phyloP scores from a whole-genome alignment of 92 coral and sea anemone genomes.

The Paramuricea clavata region DNA sequence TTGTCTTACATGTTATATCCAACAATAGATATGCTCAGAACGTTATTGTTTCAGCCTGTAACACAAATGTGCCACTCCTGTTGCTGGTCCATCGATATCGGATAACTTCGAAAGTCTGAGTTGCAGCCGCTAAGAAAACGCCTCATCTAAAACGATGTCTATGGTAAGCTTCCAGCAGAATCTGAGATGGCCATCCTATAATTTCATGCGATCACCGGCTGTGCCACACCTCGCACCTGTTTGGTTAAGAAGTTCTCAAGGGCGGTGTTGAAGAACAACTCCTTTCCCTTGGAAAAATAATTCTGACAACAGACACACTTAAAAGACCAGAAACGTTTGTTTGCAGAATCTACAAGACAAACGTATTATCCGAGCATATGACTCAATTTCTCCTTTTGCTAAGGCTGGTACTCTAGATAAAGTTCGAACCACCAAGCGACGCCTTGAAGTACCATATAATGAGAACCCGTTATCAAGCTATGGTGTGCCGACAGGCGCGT shows the following conservation, averaged over 20 bases:
- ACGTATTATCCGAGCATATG: constrained; percentile 22
- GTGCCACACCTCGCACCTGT: constrained; percentile 48
- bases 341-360: constrained; percentile 24
- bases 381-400: constrained; percentile 52
- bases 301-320: constrained; percentile 23
- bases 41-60: constrained; percentile 30
- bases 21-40: background rate
- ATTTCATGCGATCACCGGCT: constrained; percentile 51
- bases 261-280: constrained; percentile 53
- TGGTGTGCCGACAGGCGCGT: constrained; percentile 62
- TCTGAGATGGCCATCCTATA: constrained; percentile 10
- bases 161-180: background rate
- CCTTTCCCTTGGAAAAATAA: constrained; percentile 35
- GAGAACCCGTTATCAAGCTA: constrained; percentile 55
- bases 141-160: background rate
- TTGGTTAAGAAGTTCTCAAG: constrained; percentile 37
- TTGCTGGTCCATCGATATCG: background rate
- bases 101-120: constrained; percentile 2
- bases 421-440: constrained; percentile 64
- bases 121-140: constrained; percentile 11
- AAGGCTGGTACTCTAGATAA: constrained; percentile 33
- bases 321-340: constrained; percentile 49
- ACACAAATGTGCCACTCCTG: constrained; percentile 49
- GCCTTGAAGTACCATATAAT: constrained; percentile 50
- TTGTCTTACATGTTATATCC: constrained; percentile 22